Conservation (phyloP, 2,797 vertebrate genomes). For the Echiichthys vipera region DNA sequence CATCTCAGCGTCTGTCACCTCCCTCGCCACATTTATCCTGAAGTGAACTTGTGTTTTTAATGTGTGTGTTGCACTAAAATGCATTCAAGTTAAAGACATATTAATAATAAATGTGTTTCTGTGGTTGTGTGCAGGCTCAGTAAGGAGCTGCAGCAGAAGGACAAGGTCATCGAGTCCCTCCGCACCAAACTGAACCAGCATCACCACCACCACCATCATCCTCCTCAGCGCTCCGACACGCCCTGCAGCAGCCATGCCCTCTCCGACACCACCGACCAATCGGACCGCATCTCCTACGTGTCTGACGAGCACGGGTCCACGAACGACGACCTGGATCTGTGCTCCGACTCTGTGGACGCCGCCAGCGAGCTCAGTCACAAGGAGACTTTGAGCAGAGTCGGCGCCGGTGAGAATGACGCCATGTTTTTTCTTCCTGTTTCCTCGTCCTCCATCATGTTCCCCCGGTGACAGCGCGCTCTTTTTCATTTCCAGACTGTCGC, state of each 20-base stretch:
- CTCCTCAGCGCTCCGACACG: constrained; percentile 75
- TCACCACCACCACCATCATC: constrained; percentile 32
- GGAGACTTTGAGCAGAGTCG: constrained; percentile 38
- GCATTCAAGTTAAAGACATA: too few relatives aligned
- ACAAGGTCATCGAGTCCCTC: constrained; percentile 90
- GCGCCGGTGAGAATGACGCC: constrained; percentile 52
- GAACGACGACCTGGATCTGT: constrained; percentile 86
- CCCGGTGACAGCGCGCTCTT: constrained; percentile 5
- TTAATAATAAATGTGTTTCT: constrained; percentile 8
- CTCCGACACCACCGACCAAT: constrained; percentile 87
- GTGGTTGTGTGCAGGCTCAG: constrained; percentile 84
- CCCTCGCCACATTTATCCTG: too few relatives aligned
- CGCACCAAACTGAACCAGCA: constrained; percentile 87
- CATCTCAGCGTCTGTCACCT: too few relatives aligned
- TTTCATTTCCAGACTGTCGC: constrained; percentile 75
- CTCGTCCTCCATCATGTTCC: not conserved
- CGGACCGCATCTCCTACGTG: constrained; percentile 88
- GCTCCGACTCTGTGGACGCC: constrained; percentile 86
- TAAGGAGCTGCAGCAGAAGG: constrained; percentile 92
- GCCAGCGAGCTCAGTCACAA: constrained; percentile 84
- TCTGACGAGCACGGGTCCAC: constrained; percentile 84
- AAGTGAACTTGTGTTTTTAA: too few relatives aligned
- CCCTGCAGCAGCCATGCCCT: constrained; percentile 85
- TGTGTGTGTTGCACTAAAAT: too few relatives aligned
- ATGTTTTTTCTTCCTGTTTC: too few relatives aligned